Conservation (phyloP, 2,797 vertebrate species). For the Molossus alvarezi region DNA sequence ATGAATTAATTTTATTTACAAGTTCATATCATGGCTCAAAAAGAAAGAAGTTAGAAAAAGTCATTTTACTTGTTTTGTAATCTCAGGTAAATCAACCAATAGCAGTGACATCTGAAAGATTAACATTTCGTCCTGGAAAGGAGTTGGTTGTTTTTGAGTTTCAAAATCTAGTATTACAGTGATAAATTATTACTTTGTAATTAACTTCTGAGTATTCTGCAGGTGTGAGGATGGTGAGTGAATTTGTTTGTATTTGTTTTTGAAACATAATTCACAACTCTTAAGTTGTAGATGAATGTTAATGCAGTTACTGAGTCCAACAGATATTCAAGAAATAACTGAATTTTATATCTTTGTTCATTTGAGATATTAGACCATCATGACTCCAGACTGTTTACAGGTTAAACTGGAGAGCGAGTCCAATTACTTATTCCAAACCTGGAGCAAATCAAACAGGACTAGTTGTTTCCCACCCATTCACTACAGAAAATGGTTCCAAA, state of each 20-base stretch:
- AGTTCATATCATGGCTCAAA: background rate
- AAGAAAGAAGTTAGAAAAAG: slow-evolving; percentile 39
- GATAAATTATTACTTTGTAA: slow-evolving; percentile 27
- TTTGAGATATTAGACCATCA: slow-evolving; percentile 14
- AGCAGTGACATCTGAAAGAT: background rate
- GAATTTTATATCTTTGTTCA: background rate
- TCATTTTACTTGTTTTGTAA: background rate
- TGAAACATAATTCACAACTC: slow-evolving; percentile 36
- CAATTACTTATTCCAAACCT: slow-evolving; percentile 39
- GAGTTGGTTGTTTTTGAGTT: background rate
- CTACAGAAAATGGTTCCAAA: background rate
- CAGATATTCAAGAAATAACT: slow-evolving; percentile 1
- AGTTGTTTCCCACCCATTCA: background rate
- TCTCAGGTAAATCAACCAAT: slow-evolving; percentile 14
- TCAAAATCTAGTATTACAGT: slow-evolving; percentile 34
- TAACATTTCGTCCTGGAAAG: background rate
- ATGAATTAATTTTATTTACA: slow-evolving; percentile 27
- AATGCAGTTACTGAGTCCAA: background rate
- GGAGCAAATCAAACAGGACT: background rate
- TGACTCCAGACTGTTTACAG: background rate
- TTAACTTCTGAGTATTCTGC: slow-evolving; percentile 22
- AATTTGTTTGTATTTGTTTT: slow-evolving; percentile 3
- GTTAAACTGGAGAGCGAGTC: slow-evolving; percentile 39
- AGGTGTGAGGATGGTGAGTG: background rate
- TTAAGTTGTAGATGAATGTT: slow-evolving; percentile 12